Conservation (phyloP, 2,113 vertebrate genomes). For the Prietella phreatophila region DNA sequence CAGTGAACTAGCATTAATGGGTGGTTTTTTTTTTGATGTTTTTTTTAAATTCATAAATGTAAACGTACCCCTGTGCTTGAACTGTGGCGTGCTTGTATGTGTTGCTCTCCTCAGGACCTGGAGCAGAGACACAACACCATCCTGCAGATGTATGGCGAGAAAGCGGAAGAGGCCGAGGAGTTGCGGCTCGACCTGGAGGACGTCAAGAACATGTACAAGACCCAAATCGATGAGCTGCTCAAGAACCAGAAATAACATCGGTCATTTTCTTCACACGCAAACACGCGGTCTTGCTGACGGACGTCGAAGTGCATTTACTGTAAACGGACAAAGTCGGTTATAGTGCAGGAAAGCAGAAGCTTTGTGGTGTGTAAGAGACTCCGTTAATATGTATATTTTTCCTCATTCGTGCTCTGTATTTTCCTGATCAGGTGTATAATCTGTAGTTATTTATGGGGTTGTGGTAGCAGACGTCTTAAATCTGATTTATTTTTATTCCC, state of each 20-base stretch:
- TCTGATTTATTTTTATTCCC: neutral
- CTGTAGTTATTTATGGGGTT: conserved; percentile 40
- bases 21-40: neutral
- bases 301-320: conserved; percentile 51
- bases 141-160: conserved; percentile 99
- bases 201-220: conserved; percentile 98
- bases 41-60: neutral
- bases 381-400: conserved; percentile 28
- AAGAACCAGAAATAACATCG: conserved; percentile 74
- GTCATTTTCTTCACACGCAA: neutral
- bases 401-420: conserved; percentile 45
- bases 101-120: conserved; percentile 79
- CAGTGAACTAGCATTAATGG: neutral
- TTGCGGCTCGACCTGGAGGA: conserved; percentile 93
- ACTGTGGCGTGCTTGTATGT: neutral
- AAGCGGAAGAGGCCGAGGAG: conserved; percentile 96
- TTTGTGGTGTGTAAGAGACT: conserved; percentile 8
- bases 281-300: neutral
- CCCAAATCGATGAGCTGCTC: conserved; percentile 94
- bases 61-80: neutral
- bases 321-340: conserved; percentile 3
- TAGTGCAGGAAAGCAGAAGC: conserved; percentile 15
- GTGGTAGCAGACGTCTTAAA: neutral
- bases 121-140: conserved; percentile 98
- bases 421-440: conserved; percentile 8